Evolutionary conservation across 2,113 vertebrate genomes (phyloP).

Genomic region (Gallinago media): DNA sequence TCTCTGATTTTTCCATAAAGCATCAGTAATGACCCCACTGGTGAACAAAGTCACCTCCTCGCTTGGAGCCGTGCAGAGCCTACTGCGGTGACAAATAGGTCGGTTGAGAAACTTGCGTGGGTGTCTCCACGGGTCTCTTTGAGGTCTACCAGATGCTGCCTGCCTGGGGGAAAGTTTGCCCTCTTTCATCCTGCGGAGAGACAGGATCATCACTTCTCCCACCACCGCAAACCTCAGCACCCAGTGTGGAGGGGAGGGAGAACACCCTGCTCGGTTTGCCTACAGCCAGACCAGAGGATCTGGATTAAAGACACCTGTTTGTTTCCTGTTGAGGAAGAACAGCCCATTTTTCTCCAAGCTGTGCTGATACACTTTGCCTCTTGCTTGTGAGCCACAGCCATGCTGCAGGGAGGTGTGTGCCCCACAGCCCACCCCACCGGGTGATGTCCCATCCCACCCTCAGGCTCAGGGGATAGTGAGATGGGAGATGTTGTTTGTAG

Average conservation of each 20-base stretch:
- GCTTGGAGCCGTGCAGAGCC: neutral
- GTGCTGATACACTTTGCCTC: accelerated
- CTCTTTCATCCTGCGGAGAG: neutral
- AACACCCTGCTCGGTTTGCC: neutral
- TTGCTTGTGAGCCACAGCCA: accelerated
- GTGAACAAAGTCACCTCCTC: neutral
- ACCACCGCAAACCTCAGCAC: neutral
- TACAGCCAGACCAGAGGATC: neutral
- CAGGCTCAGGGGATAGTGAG: neutral
- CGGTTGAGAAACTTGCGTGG: neutral
- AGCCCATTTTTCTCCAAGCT: neutral
- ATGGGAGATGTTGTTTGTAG: neutral
- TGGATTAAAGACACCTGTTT: neutral
- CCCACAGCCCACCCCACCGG: accelerated
- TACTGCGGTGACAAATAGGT: neutral
- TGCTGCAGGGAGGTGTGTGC: neutral
- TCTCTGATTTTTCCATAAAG: constrained; percentile 3
- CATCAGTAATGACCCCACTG: neutral
- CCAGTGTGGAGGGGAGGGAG: accelerated
- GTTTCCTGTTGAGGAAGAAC: neutral
- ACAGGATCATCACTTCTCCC: neutral
- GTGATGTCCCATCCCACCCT: neutral
- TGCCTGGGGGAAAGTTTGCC: neutral
- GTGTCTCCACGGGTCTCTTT: neutral
- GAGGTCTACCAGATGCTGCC: neutral